A percentile compares a stretch with the other conserved stretches of the same genome.
These are phyloP conservation scores for Hyles vespertilio DNA, from an alignment of 1,140 invertebrate genomes.

Conservation along the genomic window DNA sequence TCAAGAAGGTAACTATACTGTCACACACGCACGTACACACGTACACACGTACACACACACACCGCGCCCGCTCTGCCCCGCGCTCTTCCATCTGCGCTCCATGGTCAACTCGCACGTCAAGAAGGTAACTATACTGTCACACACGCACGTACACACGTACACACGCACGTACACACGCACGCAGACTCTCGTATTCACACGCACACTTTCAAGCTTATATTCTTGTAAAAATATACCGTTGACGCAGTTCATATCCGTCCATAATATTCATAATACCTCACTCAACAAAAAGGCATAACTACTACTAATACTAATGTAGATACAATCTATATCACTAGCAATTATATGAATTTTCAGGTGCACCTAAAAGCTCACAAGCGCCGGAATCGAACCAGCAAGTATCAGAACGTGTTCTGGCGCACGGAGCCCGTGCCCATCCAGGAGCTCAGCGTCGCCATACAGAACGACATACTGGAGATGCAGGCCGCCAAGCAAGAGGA, in stretches of 20 bases:
- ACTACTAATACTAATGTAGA: no score
- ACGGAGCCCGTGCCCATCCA: constrained; percentile 58
- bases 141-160: no score
- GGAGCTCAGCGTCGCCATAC: constrained; percentile 56
- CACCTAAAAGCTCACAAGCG: constrained; percentile 55
- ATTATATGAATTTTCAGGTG: constrained; percentile 33
- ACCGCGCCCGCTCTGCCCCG: constrained; percentile 58
- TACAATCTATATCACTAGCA: no score
- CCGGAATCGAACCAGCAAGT: constrained; percentile 38
- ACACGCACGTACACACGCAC: no score
- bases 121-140: constrained; percentile 32
- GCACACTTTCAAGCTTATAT: no score
- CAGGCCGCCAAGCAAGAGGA: constrained; percentile 20
- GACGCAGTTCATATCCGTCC: no score
- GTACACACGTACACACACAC: constrained; percentile 34
- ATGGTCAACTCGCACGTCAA: constrained; percentile 65
- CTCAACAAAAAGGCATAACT: no score
- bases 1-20: constrained; percentile 43
- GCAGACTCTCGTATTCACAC: no score
- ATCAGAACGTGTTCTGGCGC: constrained; percentile 49
- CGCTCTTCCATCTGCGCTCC: constrained; percentile 60
- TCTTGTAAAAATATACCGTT: no score
- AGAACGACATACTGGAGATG: constrained; percentile 49
- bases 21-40: no score
- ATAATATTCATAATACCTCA: no score